These are phyloP conservation scores for Halcyon smyrnensis DNA, from an alignment of 2,797 vertebrate genomes.

Conservation along the genomic window DNA sequence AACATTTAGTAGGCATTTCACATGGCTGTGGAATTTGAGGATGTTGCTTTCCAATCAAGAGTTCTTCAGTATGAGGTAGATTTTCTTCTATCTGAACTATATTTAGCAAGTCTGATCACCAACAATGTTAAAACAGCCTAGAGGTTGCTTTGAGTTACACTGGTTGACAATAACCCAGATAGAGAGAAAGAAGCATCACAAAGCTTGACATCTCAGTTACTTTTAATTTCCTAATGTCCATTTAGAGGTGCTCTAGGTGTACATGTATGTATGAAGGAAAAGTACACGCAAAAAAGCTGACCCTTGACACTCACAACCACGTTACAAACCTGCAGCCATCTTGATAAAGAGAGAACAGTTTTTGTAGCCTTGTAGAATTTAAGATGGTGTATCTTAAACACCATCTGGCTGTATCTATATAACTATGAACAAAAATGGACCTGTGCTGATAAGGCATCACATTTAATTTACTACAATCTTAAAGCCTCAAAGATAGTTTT, in stretches of 20 bases:
- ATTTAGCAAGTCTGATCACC: neutral
- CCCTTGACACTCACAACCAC: neutral
- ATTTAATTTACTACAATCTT: neutral
- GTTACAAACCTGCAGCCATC: neutral
- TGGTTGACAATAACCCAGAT: neutral
- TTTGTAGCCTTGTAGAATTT: neutral
- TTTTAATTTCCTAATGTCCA: neutral
- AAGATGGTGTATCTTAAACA: neutral
- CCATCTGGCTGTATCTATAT: neutral
- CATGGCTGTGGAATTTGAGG: too few relatives aligned
- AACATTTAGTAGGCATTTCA: too few relatives aligned
- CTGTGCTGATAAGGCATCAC: neutral
- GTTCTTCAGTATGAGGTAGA: too few relatives aligned
- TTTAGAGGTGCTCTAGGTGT: neutral
- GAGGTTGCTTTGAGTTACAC: neutral
- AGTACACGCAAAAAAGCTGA: neutral
- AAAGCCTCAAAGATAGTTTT: neutral
- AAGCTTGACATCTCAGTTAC: neutral
- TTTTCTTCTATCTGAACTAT: neutral
- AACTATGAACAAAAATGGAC: neutral
- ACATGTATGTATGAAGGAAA: rapidly evolving
- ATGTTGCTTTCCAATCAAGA: too few relatives aligned
- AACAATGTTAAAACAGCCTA: neutral
- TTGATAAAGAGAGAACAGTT: neutral
- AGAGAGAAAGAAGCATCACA: neutral